phyloP scores from a whole-genome alignment of 2,113 vertebrate species.

The Oreotrochilus melanogaster region DNA sequence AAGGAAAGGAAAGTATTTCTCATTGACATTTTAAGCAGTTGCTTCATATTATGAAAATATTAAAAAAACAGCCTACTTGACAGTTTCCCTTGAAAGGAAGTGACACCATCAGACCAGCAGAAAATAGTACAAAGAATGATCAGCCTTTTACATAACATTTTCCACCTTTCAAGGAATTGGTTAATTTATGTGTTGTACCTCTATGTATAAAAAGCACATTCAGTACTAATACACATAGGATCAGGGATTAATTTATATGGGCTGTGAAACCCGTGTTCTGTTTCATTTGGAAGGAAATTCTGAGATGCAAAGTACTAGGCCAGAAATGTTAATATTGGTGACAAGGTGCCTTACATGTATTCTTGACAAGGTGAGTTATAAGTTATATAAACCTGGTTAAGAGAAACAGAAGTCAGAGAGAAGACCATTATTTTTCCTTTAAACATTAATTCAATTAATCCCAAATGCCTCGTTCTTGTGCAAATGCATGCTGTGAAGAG shows the following conservation, averaged over 20 bases:
- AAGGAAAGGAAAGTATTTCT: not conserved
- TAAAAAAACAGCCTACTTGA: not conserved
- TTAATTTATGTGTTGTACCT: not conserved
- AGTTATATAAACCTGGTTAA: not conserved
- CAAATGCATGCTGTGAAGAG: not conserved
- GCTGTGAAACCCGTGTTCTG: not conserved
- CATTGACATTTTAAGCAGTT: not conserved
- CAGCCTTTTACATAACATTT: not conserved
- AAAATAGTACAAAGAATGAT: not conserved
- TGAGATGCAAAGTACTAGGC: not conserved
- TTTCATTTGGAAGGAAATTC: not conserved
- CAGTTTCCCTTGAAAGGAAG: conserved; percentile 13
- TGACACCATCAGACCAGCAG: not conserved
- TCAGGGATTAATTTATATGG: not conserved
- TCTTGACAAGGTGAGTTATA: not conserved
- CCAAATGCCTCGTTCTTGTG: not conserved
- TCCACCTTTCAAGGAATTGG: not conserved
- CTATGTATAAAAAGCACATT: not conserved
- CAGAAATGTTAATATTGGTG: not conserved
- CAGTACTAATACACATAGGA: not conserved
- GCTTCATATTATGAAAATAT: not conserved
- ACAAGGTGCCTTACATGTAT: not conserved
- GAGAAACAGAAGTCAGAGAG: not conserved
- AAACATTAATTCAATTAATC: not conserved
- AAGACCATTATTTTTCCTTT: not conserved